A percentile compares a stretch with the other conserved stretches of the same genome.
These are phyloP conservation scores for Sylvilagus floridanus DNA, from an alignment of 2,797 vertebrate species.

Conservation along the genomic window DNA sequence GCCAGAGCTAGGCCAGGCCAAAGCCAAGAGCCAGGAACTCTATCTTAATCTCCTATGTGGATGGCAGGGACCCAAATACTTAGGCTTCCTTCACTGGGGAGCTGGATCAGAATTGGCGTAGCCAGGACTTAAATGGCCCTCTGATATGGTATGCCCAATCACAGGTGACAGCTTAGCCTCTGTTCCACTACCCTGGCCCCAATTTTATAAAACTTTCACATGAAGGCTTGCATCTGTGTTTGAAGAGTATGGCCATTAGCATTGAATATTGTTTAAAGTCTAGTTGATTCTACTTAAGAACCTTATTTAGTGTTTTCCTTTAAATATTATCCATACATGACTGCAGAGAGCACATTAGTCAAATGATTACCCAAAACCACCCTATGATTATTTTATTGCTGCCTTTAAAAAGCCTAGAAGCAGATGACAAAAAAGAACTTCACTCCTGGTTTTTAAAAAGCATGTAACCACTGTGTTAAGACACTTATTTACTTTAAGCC, in stretches of 20 bases:
- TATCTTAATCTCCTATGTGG: too few species aligned
- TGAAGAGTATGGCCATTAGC: background rate
- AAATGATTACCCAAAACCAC: background rate
- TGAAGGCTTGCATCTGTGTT: background rate
- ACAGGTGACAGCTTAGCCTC: too few species aligned
- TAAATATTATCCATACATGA: conserved; percentile 2
- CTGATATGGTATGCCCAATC: too few species aligned
- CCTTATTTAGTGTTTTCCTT: conserved; percentile 15
- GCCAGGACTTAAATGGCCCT: too few species aligned
- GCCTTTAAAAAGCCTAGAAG: background rate
- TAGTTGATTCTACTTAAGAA: background rate
- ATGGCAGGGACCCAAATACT: too few species aligned
- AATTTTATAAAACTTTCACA: background rate
- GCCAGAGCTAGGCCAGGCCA: too few species aligned
- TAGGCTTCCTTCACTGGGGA: too few species aligned
- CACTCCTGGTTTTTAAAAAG: background rate
- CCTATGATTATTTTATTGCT: conserved; percentile 10
- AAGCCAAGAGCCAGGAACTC: too few species aligned
- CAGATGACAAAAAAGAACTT: conserved; percentile 8
- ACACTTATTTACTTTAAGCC: conserved; percentile 22
- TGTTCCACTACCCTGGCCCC: too few species aligned
- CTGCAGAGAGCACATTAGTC: background rate
- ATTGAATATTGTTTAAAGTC: conserved; percentile 2
- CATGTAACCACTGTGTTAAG: background rate
- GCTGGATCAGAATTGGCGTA: too few species aligned